Conservation (phyloP, 2,797 vertebrate genomes). For the Melanotaenia maccullochi region DNA sequence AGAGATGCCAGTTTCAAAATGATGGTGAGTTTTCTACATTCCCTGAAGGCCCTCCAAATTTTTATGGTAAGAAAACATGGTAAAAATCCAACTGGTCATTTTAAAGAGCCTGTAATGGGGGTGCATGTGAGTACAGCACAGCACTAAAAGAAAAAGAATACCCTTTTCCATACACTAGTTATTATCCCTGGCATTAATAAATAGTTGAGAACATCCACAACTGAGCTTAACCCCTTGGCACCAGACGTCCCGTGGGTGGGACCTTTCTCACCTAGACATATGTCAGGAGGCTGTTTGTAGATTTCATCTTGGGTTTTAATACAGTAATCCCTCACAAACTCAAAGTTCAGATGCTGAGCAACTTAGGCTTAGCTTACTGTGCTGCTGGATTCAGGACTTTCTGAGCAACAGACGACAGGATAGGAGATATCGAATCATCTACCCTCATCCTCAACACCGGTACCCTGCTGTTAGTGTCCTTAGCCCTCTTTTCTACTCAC, state of each 20-base stretch:
- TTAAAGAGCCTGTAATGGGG: conserved; percentile 3
- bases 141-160: conserved; percentile 8
- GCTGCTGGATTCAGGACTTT: no score
- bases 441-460: no score
- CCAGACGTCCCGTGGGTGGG: no score
- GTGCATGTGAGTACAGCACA: background rate
- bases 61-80: background rate
- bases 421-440: no score
- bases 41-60: background rate
- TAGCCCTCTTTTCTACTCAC: no score
- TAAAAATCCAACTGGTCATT: background rate
- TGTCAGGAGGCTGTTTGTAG: no score
- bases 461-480: no score
- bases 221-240: background rate
- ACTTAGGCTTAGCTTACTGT: no score
- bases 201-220: conserved; percentile 19
- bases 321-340: no score
- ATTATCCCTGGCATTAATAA: conserved; percentile 20
- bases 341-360: no score
- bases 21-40: background rate
- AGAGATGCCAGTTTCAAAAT: conserved; percentile 12
- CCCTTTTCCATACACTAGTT: background rate
- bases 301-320: no score
- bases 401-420: no score
- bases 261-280: background rate